Evolutionary conservation across 2,888 invertebrate genomes (phyloP).

Genomic region (Pinctada fucata): DNA sequence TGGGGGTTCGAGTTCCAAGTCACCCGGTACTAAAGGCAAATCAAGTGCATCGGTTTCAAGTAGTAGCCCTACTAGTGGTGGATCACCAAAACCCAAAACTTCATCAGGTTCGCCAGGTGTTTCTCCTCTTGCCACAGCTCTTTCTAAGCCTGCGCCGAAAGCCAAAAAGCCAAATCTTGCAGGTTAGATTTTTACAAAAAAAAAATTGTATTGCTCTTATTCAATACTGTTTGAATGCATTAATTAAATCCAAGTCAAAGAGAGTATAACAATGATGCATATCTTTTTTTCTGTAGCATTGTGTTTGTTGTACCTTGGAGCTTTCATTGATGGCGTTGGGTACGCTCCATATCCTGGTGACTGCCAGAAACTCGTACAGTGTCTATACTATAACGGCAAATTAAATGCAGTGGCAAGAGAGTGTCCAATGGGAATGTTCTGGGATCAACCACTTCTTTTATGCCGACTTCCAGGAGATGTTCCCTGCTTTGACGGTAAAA

Average conservation of each 20-base stretch:
- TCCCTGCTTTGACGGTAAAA: constrained; percentile 30
- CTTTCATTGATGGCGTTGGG: constrained; percentile 22
- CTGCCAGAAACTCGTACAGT: constrained; percentile 35
- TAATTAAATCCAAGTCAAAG: not conserved
- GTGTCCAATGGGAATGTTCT: constrained; percentile 36
- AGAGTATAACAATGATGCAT: not conserved
- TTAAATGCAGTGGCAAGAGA: constrained; percentile 25
- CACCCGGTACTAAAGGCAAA: too few relatives aligned
- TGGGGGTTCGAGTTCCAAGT: not conserved
- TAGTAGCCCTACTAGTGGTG: not conserved
- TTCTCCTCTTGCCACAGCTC: not conserved
- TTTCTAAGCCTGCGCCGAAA: not conserved
- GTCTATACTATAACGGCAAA: constrained; percentile 24
- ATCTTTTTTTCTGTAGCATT: constrained; percentile 5
- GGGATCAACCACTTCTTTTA: constrained; percentile 26
- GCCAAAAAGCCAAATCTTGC: not conserved
- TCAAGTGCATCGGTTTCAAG: not conserved
- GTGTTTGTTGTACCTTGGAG: constrained; percentile 30
- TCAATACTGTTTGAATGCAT: not conserved
- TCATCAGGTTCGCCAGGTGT: not conserved
- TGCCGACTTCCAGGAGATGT: constrained; percentile 34
- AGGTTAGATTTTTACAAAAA: not conserved
- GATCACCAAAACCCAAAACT: not conserved
- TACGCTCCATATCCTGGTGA: constrained; percentile 30
- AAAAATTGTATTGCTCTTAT: not conserved